These are phyloP conservation scores for Amazona guildingii DNA, from an alignment of 2,113 vertebrate genomes.

Conservation along the genomic window DNA sequence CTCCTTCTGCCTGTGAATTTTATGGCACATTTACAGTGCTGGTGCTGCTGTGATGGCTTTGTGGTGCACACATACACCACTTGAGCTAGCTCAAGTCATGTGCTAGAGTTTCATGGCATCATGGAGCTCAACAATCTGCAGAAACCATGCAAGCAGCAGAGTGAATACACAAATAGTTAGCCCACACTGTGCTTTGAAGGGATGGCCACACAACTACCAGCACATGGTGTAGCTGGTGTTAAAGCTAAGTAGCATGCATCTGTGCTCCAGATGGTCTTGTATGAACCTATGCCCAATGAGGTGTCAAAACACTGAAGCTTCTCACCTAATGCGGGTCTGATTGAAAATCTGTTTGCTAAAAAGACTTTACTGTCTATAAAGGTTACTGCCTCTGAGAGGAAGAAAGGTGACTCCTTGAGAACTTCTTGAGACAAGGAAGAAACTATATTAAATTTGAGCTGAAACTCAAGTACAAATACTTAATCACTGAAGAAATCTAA, in stretches of 20 bases:
- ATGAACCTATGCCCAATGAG: accelerated
- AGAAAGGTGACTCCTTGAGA: neutral
- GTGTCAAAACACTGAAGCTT: neutral
- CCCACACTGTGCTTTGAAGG: neutral
- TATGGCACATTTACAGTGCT: neutral
- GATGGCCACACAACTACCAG: neutral
- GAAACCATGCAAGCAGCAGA: neutral
- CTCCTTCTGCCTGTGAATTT: neutral
- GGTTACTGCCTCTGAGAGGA: neutral
- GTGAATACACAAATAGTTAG: neutral
- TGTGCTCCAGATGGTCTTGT: neutral
- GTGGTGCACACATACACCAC: neutral
- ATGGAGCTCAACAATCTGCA: neutral
- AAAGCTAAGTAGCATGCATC: neutral
- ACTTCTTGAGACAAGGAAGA: neutral
- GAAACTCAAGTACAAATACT: neutral
- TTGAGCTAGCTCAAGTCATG: neutral
- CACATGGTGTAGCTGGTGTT: neutral
- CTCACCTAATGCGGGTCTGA: neutral
- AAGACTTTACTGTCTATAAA: neutral
- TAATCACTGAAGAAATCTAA: neutral
- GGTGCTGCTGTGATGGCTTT: neutral
- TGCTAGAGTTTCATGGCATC: neutral
- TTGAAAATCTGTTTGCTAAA: neutral
- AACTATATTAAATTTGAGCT: neutral